A percentile compares a stretch with the other conserved stretches of the same genome.
phyloP scores from a whole-genome alignment of 2,797 vertebrate species.

The Prionace glauca region DNA sequence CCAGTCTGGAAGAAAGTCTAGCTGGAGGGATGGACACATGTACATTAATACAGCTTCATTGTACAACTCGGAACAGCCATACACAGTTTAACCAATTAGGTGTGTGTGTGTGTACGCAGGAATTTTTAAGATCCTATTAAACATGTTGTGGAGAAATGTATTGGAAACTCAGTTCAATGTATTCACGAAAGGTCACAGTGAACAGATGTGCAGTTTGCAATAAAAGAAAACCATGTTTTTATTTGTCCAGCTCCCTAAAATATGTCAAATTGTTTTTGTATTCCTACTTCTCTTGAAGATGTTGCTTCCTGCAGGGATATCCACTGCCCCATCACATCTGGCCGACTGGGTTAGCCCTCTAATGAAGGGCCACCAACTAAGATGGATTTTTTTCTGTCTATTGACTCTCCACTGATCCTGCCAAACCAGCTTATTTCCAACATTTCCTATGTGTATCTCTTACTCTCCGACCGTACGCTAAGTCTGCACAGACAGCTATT shows the following conservation, averaged over 20 bases:
- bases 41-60: neutral
- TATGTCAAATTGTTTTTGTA: neutral
- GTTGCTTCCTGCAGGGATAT: neutral
- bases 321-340: neutral
- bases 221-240: neutral
- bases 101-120: no score
- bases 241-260: neutral
- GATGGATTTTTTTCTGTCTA: neutral
- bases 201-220: neutral
- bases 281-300: neutral
- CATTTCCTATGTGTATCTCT: neutral
- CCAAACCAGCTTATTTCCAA: neutral
- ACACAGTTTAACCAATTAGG: neutral
- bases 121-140: neutral
- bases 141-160: neutral
- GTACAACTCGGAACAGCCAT: neutral
- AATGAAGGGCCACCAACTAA: neutral
- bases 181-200: neutral
- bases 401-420: neutral
- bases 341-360: neutral
- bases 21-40: neutral
- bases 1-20: neutral
- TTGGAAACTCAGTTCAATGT: neutral
- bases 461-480: no score
- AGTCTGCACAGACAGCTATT: neutral